Conservation (phyloP, 2,113 vertebrate species). For the Leucopsar rothschildi region DNA sequence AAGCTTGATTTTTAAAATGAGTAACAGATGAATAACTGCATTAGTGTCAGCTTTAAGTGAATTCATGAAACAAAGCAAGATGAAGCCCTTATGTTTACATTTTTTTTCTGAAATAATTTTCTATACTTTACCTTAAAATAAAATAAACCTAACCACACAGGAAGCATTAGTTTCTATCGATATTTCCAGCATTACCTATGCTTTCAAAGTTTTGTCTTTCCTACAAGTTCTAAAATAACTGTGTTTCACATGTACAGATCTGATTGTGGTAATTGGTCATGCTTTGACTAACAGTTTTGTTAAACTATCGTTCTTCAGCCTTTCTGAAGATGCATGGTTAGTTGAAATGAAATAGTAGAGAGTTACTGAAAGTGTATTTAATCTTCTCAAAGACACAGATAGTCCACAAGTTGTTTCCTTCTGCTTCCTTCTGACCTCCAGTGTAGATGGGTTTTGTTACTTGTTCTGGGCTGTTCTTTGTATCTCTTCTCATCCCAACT, state of each 20-base stretch:
- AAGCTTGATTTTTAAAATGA: background rate
- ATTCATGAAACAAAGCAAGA: background rate
- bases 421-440: background rate
- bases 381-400: background rate
- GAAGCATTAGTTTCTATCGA: background rate
- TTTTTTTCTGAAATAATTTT: background rate
- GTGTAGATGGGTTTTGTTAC: background rate
- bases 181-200: background rate
- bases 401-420: background rate
- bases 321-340: background rate
- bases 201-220: background rate
- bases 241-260: rapidly evolving
- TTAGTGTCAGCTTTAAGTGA: background rate
- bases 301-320: background rate
- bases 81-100: background rate
- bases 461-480: background rate
- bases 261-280: background rate
- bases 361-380: background rate
- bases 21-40: background rate
- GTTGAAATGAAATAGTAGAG: background rate
- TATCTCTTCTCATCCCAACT: background rate
- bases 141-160: background rate
- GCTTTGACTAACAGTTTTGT: background rate
- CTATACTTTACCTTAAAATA: background rate
- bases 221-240: background rate